phyloP scores from a whole-genome alignment of 2,888 invertebrate species.

The Oeneis ivallda region DNA sequence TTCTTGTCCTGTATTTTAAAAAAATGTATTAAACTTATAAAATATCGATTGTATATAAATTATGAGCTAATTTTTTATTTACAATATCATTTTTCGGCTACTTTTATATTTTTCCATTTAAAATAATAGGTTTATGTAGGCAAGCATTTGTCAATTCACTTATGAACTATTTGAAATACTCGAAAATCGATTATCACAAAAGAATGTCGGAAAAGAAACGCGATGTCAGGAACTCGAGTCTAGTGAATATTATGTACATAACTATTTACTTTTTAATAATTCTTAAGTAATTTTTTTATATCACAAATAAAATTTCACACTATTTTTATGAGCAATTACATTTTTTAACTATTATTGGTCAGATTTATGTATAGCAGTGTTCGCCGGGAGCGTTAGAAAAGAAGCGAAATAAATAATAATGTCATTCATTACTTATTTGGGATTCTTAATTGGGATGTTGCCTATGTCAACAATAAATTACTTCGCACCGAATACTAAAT shows the following conservation, averaged over 20 bases:
- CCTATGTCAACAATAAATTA: no score
- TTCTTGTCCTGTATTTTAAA: conserved; percentile 62
- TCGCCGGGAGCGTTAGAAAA: conserved; percentile 36
- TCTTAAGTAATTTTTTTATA: conserved; percentile 60
- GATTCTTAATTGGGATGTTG: no score
- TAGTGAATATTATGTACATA: conserved; percentile 65
- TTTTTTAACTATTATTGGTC: conserved; percentile 73
- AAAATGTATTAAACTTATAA: conserved; percentile 65
- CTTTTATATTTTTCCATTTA: conserved; percentile 52
- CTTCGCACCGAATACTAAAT: no score
- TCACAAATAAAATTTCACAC: conserved; percentile 76
- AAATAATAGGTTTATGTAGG: conserved; percentile 62
- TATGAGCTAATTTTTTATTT: conserved; percentile 71
- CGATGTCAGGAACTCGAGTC: conserved; percentile 60
- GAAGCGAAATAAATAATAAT: conserved; percentile 13
- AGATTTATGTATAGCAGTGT: conserved; percentile 49
- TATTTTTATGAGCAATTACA: conserved; percentile 75
- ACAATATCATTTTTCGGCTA: conserved; percentile 77
- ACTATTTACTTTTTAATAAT: conserved; percentile 42
- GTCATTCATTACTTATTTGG: no score
- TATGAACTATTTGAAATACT: conserved; percentile 46
- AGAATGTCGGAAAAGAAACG: conserved; percentile 44
- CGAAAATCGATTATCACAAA: conserved; percentile 48
- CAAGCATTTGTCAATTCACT: conserved; percentile 66
- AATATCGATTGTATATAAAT: conserved; percentile 62